Conservation (phyloP, 37 sponge, comb jelly and placozoan genomes). For the Lycopodina hypogea region DNA sequence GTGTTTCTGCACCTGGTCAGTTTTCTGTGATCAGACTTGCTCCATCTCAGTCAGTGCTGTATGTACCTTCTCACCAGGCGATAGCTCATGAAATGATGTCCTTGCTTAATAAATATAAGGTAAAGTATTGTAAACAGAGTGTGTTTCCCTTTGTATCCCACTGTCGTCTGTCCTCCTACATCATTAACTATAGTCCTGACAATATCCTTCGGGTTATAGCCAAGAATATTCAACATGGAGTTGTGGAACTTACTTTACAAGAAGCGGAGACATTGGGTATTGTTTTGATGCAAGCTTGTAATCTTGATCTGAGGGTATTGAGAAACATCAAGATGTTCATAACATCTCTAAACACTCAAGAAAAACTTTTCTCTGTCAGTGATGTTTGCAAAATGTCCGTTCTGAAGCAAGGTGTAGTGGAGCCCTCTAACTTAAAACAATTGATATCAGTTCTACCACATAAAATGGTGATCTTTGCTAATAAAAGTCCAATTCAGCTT, state of each 20-base stretch:
- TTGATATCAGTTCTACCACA: conserved; percentile 12
- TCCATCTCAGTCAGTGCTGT: neutral
- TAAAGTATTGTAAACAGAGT: neutral
- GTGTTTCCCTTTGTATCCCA: neutral
- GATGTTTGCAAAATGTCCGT: neutral
- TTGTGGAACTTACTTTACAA: conserved; percentile 13
- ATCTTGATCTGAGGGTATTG: neutral
- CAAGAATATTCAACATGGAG: neutral
- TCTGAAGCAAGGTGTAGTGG: conserved; percentile 11
- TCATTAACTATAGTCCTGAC: neutral
- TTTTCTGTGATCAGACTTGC: neutral
- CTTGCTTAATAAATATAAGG: neutral
- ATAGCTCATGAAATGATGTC: neutral
- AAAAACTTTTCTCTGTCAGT: conserved; percentile 19
- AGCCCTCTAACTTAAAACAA: conserved; percentile 4
- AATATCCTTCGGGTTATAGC: neutral
- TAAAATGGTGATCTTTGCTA: conserved; percentile 11
- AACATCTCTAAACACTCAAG: neutral
- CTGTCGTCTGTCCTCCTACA: neutral
- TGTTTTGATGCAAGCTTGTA: conserved; percentile 6
- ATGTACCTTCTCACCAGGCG: neutral
- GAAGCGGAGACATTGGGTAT: neutral
- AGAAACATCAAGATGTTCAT: conserved; percentile 6
- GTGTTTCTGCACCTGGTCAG: neutral
- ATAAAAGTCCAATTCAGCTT: neutral